Conservation (phyloP, 1,140 invertebrate genomes). For the Laodelphax striatellus region DNA sequence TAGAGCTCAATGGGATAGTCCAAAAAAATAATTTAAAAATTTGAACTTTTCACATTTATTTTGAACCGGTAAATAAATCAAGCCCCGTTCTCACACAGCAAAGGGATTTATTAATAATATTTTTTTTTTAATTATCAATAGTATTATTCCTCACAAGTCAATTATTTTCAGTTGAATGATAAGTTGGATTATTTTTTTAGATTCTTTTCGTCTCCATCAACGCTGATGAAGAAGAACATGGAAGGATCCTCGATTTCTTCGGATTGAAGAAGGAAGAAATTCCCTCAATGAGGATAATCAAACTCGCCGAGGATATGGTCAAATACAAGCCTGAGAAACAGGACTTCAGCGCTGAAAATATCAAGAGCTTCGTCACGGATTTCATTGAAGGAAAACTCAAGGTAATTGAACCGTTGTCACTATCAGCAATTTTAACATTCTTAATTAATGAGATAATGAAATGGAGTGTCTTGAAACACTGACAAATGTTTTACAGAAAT, state of each 20-base stretch:
- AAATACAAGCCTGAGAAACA: constrained; percentile 87
- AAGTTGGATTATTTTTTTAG: constrained; percentile 30
- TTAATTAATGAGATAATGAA: too few relatives aligned
- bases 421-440: too few relatives aligned
- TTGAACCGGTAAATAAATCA: too few relatives aligned
- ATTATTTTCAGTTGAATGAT: not conserved
- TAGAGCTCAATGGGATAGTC: too few relatives aligned
- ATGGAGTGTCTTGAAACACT: too few relatives aligned
- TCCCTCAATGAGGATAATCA: constrained; percentile 86
- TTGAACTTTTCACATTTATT: too few relatives aligned
- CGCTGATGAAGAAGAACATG: constrained; percentile 89
- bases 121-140: too few relatives aligned
- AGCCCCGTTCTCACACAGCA: too few relatives aligned
- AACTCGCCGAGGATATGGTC: constrained; percentile 93
- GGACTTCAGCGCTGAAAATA: constrained; percentile 63
- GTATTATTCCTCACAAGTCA: too few relatives aligned
- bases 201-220: constrained; percentile 92
- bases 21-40: too few relatives aligned
- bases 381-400: constrained; percentile 90
- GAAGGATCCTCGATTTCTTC: constrained; percentile 97
- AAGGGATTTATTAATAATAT: too few relatives aligned
- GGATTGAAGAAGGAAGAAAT: constrained; percentile 89
- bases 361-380: constrained; percentile 73
- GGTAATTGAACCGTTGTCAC: constrained; percentile 30
- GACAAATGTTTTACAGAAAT: too few relatives aligned